Percentiles rank a stretch among this genome's conserved stretches.
These are phyloP conservation scores for Embiotoca jacksoni DNA, from an alignment of 2,113 vertebrate species.

Conservation along the genomic window DNA sequence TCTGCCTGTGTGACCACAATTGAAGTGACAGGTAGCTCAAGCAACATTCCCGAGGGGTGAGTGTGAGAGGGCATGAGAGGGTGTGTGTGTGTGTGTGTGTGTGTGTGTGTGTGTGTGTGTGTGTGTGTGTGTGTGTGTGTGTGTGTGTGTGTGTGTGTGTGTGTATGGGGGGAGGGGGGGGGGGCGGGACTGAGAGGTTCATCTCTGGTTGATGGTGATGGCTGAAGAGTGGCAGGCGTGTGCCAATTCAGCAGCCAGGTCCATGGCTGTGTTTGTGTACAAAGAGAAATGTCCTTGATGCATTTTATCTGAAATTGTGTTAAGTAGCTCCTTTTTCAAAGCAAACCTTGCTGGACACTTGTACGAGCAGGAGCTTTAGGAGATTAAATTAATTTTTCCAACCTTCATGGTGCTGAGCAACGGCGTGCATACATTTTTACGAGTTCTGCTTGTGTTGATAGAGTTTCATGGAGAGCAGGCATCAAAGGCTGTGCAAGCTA, in stretches of 20 bases:
- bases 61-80: neutral
- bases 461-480: slow-evolving; percentile 15
- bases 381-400: slow-evolving; percentile 6
- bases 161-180: neutral
- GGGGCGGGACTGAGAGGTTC: neutral
- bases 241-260: slow-evolving; percentile 15
- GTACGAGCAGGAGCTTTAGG: neutral
- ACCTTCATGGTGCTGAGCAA: neutral
- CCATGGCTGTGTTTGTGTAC: neutral
- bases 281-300: neutral
- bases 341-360: slow-evolving; percentile 4
- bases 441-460: slow-evolving; percentile 24
- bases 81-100: too few species aligned
- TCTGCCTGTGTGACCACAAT: slow-evolving; percentile 37
- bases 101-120: too few species aligned
- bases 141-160: too few species aligned
- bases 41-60: slow-evolving; percentile 14
- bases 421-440: slow-evolving; percentile 1
- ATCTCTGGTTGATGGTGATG: slow-evolving; percentile 26
- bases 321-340: neutral
- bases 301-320: neutral
- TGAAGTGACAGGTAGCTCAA: slow-evolving; percentile 52
- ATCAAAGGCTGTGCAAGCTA: slow-evolving; percentile 8
- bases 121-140: too few species aligned
- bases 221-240: slow-evolving; percentile 2